Evolutionary conservation across 2,113 vertebrate species (phyloP).

Genomic region (Asarcornis scutulata): DNA sequence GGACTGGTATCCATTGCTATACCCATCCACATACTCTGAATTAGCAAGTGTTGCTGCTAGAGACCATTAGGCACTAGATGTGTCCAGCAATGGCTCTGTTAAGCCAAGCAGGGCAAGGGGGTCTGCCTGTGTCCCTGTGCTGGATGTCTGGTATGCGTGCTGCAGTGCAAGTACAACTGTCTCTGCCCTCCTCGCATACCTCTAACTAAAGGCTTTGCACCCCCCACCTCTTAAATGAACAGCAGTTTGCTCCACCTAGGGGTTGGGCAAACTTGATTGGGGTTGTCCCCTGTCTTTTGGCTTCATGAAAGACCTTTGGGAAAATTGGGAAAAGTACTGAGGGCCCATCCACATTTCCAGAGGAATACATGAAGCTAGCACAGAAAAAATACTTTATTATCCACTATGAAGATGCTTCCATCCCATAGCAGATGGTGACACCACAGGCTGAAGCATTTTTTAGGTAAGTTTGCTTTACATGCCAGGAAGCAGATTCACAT

Average conservation of each 20-base stretch:
- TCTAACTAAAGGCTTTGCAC: neutral
- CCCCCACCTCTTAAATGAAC: neutral
- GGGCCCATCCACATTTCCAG: neutral
- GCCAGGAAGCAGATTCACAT: neutral
- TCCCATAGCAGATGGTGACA: neutral
- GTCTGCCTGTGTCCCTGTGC: neutral
- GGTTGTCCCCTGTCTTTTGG: neutral
- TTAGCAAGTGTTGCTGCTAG: too few relatives aligned
- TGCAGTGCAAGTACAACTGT: neutral
- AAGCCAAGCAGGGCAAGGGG: neutral
- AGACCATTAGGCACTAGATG: neutral
- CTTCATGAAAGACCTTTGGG: neutral
- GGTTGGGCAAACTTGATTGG: neutral
- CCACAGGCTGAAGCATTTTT: neutral
- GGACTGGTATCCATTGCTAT: neutral
- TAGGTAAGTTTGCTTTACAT: neutral
- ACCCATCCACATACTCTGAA: neutral
- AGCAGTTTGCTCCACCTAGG: neutral
- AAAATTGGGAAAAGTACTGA: neutral
- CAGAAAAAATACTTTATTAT: neutral
- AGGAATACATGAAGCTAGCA: neutral
- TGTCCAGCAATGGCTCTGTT: neutral
- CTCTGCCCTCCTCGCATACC: neutral
- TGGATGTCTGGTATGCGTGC: accelerated
- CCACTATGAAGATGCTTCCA: neutral